Evolutionary conservation across 2,888 invertebrate species (phyloP), one percentile per base, ranked within the genome.

Genomic region (Lottia scabra): DNA sequence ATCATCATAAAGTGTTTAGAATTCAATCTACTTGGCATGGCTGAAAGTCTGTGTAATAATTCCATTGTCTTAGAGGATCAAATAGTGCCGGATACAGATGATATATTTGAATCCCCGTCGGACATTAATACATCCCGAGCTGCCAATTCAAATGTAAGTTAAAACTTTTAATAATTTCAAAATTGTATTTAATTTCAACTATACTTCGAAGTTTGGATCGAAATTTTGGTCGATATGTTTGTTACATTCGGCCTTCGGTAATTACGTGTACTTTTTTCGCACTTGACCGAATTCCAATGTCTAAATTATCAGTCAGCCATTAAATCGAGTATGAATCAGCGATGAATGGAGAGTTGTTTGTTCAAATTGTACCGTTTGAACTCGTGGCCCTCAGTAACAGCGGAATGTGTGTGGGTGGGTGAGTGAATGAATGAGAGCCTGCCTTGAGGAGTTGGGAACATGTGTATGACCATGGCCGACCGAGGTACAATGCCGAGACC

Each of bases 1-100:
- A 12, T 56, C 23, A 19, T 56, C 23, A 23, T 23, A 12, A 56
- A 23, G 56, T 23, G 56, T 23, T 56, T 13, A 8, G 13, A 8
- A 10, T 23, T 56, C 10, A 56, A 23, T 56, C 15, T 12, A 56
- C 56, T 23, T 56, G 56, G n/a, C 71, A 86, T 86, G 86, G 86
- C 85, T 78, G 82, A 84, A 76, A 77, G 78, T 75, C 80, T 81
- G 73, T 82, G 79, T 76, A 76, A 78, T 71, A 68, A 77, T 46
- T 72, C 78, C 65, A 74, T 77, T 48, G 76, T 82, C 68, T 80
- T 83, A 73, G 85, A 85, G 75, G 87, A 87, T 71, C 87, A 87
- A 75, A 87, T 86, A 73, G 87, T 87, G n/a, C 87, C 87, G 0
- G 86, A 87, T 67, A 83, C 82, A 43, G 84, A 86, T 78, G 83